A percentile compares a stretch with the other conserved stretches of the same genome.
Conservation (phyloP, 2,797 vertebrate species). For the Siniperca undulata region DNA sequence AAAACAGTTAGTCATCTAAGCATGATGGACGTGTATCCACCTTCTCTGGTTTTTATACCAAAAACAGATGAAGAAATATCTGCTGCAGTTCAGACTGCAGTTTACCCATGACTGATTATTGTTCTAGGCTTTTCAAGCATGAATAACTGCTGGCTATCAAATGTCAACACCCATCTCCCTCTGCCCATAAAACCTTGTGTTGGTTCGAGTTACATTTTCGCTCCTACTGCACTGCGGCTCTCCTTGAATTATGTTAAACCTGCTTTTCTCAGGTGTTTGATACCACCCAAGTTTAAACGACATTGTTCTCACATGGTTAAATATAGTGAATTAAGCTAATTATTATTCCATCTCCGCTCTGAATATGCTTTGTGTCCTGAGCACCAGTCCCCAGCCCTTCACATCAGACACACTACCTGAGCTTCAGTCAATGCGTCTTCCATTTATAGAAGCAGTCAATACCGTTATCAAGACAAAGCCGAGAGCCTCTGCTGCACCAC, state of each 20-base stretch:
- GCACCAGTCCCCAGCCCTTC: slow-evolving; percentile 6
- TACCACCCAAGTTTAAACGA: not conserved
- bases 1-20: slow-evolving; percentile 44
- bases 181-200: slow-evolving; percentile 30
- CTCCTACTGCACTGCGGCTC: not conserved
- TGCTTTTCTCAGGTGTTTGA: slow-evolving; percentile 17
- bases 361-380: slow-evolving; percentile 7
- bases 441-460: slow-evolving; percentile 73
- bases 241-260: slow-evolving; percentile 3
- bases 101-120: slow-evolving; percentile 58
- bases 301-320: not conserved
- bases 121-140: slow-evolving; percentile 48
- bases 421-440: slow-evolving; percentile 63
- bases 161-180: slow-evolving; percentile 66
- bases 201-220: slow-evolving; percentile 2
- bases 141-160: slow-evolving; percentile 61
- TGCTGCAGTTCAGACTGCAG: slow-evolving; percentile 36
- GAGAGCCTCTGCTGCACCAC: slow-evolving; percentile 41
- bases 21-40: slow-evolving; percentile 34
- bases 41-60: slow-evolving; percentile 29
- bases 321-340: slow-evolving; percentile 37
- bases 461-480: slow-evolving; percentile 63
- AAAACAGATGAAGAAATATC: slow-evolving; percentile 41
- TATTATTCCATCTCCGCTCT: slow-evolving; percentile 16
- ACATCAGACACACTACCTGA: slow-evolving; percentile 34